phyloP scores from a whole-genome alignment of 2,888 invertebrate genomes.

The Allophyes oxyacanthae region DNA sequence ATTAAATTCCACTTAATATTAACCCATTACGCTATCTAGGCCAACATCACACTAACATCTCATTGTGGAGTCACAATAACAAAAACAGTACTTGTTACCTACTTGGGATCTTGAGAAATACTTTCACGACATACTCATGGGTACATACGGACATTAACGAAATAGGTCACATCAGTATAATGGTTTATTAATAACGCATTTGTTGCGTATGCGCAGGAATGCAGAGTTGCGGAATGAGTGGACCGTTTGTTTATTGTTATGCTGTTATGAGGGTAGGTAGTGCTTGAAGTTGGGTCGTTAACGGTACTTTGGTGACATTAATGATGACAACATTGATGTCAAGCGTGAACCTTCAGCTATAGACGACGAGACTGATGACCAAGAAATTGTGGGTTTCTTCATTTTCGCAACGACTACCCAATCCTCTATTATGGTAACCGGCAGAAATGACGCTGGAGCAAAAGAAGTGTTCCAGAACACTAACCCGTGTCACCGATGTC shows the following conservation, averaged over 20 bases:
- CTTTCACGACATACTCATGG: constrained; percentile 15
- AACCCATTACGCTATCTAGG: constrained; percentile 30
- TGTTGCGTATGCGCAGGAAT: constrained; percentile 46
- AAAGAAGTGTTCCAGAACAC: too few relatives aligned
- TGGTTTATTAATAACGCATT: constrained; percentile 57
- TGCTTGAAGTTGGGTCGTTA: too few relatives aligned
- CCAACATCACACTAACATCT: constrained; percentile 11
- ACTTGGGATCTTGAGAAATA: constrained; percentile 3
- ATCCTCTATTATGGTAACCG: too few relatives aligned
- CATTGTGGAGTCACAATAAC: constrained; percentile 27
- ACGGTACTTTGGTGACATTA: background rate
- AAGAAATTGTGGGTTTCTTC: too few relatives aligned
- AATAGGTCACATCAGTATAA: constrained; percentile 56
- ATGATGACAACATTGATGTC: too few relatives aligned
- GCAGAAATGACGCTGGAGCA: too few relatives aligned
- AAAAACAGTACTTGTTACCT: constrained; percentile 37
- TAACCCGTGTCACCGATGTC: too few relatives aligned
- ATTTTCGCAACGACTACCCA: too few relatives aligned
- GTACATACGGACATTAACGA: constrained; percentile 35
- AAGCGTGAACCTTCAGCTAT: too few relatives aligned
- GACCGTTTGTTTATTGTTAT: constrained; percentile 30
- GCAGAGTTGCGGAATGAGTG: constrained; percentile 33
- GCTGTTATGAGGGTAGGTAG: constrained; percentile 2
- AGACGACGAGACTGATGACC: too few relatives aligned
- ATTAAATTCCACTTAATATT: too few relatives aligned